Evolutionary conservation across 2,797 vertebrate genomes (phyloP).

Genomic region (Hyperoplus immaculatus): DNA sequence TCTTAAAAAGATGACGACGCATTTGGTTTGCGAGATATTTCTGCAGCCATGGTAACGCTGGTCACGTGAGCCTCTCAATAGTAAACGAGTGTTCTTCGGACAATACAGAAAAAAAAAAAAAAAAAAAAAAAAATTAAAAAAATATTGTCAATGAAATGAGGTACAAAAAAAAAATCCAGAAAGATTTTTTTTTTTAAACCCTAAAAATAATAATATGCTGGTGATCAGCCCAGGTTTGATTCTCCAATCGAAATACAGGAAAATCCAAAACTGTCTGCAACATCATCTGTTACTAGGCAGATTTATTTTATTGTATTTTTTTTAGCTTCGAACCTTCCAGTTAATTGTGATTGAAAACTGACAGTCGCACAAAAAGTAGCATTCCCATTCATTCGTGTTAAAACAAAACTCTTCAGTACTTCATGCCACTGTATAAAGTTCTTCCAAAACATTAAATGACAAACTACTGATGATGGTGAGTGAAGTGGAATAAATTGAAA

Average conservation of each 20-base stretch:
- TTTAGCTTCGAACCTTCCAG: not conserved
- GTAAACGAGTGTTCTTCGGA: constrained; percentile 41
- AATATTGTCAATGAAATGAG: not conserved
- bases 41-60: constrained; percentile 49
- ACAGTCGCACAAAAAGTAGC: constrained; percentile 36
- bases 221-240: constrained; percentile 46
- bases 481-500: constrained; percentile 45
- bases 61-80: constrained; percentile 15
- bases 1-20: constrained; percentile 74
- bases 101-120: not conserved
- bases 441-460: constrained; percentile 40
- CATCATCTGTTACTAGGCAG: constrained; percentile 5
- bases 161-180: constrained; percentile 18
- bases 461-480: constrained; percentile 49
- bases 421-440: constrained; percentile 29
- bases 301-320: no score
- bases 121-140: not conserved
- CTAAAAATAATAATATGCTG: constrained; percentile 23
- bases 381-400: constrained; percentile 17
- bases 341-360: constrained; percentile 22
- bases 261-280: constrained; percentile 12
- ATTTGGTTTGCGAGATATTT: constrained; percentile 47
- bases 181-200: constrained; percentile 37
- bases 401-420: constrained; percentile 4
- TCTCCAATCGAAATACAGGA: constrained; percentile 30